phyloP scores from a whole-genome alignment of 2,888 invertebrate species.

The Melinaea menophilus region DNA sequence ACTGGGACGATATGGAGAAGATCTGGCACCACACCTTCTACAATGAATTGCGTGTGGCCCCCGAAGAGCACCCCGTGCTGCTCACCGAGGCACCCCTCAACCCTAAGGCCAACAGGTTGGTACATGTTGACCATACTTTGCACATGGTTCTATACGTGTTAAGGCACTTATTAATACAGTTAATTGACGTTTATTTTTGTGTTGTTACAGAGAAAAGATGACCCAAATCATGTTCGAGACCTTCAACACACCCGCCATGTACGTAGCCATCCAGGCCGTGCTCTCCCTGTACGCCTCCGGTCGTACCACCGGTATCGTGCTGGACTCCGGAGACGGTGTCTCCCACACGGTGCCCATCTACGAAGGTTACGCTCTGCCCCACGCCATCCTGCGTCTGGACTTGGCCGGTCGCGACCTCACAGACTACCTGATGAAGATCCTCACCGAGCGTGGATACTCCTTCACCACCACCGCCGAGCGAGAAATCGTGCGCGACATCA shows the following conservation, averaged over 20 bases:
- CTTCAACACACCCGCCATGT: conserved; percentile 96
- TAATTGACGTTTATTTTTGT: conserved; percentile 20
- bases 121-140: not conserved
- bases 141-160: conserved; percentile 4
- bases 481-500: conserved; percentile 96
- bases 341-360: conserved; percentile 98
- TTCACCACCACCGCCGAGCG: conserved; percentile 95
- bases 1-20: conserved; percentile 99
- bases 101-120: conserved; percentile 87
- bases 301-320: conserved; percentile 97
- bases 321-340: conserved; percentile 97
- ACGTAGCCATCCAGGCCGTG: conserved; percentile 96
- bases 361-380: conserved; percentile 94
- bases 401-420: conserved; percentile 95
- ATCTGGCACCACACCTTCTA: conserved; percentile 99
- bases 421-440: conserved; percentile 95
- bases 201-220: conserved; percentile 86
- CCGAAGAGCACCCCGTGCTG: conserved; percentile 91
- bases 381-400: conserved; percentile 95
- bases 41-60: conserved; percentile 97
- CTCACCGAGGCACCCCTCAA: conserved; percentile 93
- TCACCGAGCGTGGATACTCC: conserved; percentile 93
- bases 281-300: conserved; percentile 95
- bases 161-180: no score
- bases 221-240: conserved; percentile 96